A percentile compares a stretch with the other conserved stretches of the same genome.
Conservation (phyloP, 1,140 invertebrate genomes). For the Aethina tumida region DNA sequence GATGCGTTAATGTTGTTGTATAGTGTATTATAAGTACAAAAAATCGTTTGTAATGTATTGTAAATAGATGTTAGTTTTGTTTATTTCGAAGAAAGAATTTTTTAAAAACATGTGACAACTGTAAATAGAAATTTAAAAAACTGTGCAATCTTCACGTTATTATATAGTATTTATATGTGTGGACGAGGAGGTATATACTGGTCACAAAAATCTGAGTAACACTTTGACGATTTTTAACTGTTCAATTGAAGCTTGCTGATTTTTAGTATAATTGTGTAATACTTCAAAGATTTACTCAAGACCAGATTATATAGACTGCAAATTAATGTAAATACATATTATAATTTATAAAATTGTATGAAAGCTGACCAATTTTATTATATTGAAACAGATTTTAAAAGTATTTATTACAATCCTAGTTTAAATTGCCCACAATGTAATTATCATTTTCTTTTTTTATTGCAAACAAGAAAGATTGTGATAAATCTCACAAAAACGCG, state of each 20-base stretch:
- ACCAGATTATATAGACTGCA: slow-evolving; percentile 18
- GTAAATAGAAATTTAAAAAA: slow-evolving; percentile 23
- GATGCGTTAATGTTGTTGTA: too few species aligned
- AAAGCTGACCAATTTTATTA: slow-evolving; percentile 20
- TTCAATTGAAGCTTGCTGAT: slow-evolving; percentile 2
- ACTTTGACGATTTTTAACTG: slow-evolving; percentile 5
- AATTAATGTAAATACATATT: slow-evolving; percentile 19
- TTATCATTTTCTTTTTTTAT: too few species aligned
- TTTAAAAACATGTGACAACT: slow-evolving; percentile 26
- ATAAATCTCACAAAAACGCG: too few species aligned
- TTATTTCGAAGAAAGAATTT: slow-evolving; percentile 22
- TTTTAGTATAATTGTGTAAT: background rate
- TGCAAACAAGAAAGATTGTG: too few species aligned
- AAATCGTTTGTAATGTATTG: slow-evolving; percentile 28
- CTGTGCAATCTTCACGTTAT: slow-evolving; percentile 30
- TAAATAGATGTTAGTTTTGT: slow-evolving; percentile 29
- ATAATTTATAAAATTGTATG: slow-evolving; percentile 16
- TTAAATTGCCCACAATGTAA: too few species aligned
- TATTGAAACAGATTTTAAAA: slow-evolving; percentile 14
- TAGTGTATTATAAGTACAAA: slow-evolving; percentile 34
- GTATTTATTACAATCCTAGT: too few species aligned
- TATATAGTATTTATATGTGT: slow-evolving; percentile 19
- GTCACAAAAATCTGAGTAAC: slow-evolving; percentile 4
- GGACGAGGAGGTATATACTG: slow-evolving; percentile 12
- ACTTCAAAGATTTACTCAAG: slow-evolving; percentile 1